Percentiles rank a stretch among this genome's conserved stretches.
phyloP scores from a whole-genome alignment of 2,888 invertebrate genomes.

The Acanthosepion esculentum region DNA sequence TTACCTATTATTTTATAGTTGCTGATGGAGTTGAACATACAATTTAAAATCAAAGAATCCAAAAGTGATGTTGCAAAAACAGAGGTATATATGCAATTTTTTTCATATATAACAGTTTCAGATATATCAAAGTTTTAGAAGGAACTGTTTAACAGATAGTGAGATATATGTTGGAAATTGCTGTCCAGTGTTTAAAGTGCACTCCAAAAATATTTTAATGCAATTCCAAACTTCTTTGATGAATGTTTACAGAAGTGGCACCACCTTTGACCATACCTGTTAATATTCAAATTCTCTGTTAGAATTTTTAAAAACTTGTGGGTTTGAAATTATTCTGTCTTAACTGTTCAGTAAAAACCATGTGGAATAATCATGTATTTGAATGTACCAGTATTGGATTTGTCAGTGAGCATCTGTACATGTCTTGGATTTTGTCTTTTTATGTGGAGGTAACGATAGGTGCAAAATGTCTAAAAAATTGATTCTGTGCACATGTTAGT shows the following conservation, averaged over 20 bases:
- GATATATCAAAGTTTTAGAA: no score
- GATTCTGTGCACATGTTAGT: background rate
- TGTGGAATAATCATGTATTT: background rate
- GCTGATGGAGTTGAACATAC: background rate
- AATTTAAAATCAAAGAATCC: slow-evolving; percentile 8
- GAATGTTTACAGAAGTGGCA: background rate
- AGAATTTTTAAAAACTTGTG: background rate
- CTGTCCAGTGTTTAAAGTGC: background rate
- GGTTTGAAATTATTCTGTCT: background rate
- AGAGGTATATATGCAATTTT: background rate
- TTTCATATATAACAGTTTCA: background rate
- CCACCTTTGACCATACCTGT: background rate
- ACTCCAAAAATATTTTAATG: background rate
- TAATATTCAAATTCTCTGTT: background rate
- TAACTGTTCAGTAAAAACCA: background rate
- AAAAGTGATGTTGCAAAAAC: background rate
- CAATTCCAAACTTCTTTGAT: background rate
- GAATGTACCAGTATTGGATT: background rate
- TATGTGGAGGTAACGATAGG: background rate
- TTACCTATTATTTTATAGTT: background rate
- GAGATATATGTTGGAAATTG: background rate
- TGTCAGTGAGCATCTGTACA: no score
- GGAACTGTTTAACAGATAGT: no score
- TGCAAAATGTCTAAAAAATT: background rate
- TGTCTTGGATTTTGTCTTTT: background rate